Percentiles rank a stretch among this genome's conserved stretches.
phyloP scores from a whole-genome alignment of 2,113 vertebrate species.

The Orientallactaga bullata region DNA sequence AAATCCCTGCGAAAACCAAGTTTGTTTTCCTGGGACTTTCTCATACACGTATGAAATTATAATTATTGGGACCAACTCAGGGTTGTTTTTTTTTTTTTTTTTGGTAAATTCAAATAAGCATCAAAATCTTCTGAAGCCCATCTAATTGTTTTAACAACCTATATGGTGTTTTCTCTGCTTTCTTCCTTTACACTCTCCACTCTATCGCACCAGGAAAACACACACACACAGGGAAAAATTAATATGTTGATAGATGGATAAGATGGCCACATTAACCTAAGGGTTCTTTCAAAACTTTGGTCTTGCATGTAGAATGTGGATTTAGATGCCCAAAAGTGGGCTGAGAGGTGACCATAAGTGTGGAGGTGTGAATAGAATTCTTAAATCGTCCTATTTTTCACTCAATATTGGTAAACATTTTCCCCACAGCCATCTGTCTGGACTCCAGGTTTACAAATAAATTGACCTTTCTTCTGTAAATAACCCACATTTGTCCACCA shows the following conservation, averaged over 20 bases:
- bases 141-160: conserved; percentile 10
- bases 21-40: conserved; percentile 21
- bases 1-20: conserved; percentile 47
- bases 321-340: background rate
- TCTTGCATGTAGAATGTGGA: background rate
- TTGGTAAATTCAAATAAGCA: conserved; percentile 53
- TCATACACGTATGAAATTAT: background rate
- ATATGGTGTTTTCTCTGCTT: background rate
- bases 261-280: background rate
- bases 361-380: background rate
- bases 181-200: background rate
- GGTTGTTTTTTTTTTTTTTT: background rate
- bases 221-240: background rate
- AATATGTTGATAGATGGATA: background rate
- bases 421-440: background rate
- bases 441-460: conserved; percentile 39
- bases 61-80: conserved; percentile 21
- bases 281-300: conserved; percentile 1
- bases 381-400: conserved; percentile 6
- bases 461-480: conserved; percentile 24
- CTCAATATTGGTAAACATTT: background rate
- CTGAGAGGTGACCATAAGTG: background rate
- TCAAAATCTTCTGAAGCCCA: background rate
- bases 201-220: background rate
- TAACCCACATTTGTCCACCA: background rate